Base-by-base conservation (phyloP, 2,797 vertebrate species). In the Phrynocephalus forsythii region DNA sequence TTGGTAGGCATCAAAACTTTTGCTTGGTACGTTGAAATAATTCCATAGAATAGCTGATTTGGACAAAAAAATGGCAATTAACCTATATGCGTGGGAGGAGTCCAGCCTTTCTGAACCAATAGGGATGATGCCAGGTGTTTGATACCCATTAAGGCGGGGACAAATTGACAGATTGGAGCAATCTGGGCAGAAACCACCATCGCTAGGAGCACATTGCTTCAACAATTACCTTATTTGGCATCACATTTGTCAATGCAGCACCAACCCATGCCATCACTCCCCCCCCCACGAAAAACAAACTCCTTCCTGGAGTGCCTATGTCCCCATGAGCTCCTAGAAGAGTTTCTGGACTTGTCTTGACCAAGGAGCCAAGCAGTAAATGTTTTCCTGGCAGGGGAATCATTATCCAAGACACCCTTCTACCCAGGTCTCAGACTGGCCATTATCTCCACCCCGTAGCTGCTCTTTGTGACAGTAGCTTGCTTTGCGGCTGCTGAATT, bases 11-110 rank as follows among this genome's bases (percentile, higher is more conserved):
- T 38, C n/a, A 44, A 66, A 72, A 11, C 16, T 71, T 38, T 7
- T n/a, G 4, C 24, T 2, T 0, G 5, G 60, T 1, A 33, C 10
- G 30, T 6, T 30, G 28, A 88, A 22, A 0, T 0, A 3, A 28
- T 67, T 67, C 66, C 26, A 24, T 67, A 24, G 26, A 67, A 67
- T 24, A 20, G 2, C 20, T 24, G 52, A 30, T 20, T 81, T 26
- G 38, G 38, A 44, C 38, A 44, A 44, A 44, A 38, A 44, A 44
- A 44, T 44, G 38, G 38, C 38, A 44, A 44, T 44, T 44, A 44
- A 44, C 38, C 38, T 44, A 26, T 28, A 28, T 60, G 33, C 16
- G 22, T 2, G 5, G 26, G 7, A 2, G 10, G 18, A 63, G 2
- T 22, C 67, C 5, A 22, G 5, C 3, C 0, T 30, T 56, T 9